Conservation (phyloP, 2,888 invertebrate species). For the Scaptomyza parva region DNA sequence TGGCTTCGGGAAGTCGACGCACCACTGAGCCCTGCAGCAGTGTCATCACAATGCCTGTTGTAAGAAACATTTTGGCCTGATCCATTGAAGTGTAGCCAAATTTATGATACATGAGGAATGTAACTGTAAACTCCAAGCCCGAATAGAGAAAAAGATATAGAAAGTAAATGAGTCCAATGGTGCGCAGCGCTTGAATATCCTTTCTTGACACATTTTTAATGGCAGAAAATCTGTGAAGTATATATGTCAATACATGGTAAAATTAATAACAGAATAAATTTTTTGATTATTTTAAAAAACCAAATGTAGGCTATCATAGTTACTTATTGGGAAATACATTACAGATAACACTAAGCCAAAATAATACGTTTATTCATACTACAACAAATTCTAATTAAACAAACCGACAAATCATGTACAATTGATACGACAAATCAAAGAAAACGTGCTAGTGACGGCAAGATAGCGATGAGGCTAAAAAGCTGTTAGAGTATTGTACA, state of each 20-base stretch:
- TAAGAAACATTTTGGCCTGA: slow-evolving; percentile 99
- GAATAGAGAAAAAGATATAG: slow-evolving; percentile 97
- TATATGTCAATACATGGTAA: too few species aligned
- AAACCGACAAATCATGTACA: slow-evolving; percentile 1
- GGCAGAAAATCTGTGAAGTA: slow-evolving; percentile 86
- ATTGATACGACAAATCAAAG: slow-evolving; percentile 55
- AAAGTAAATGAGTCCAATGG: slow-evolving; percentile 92
- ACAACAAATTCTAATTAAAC: slow-evolving; percentile 18
- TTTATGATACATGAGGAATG: slow-evolving; percentile 96
- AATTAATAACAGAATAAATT: too few species aligned
- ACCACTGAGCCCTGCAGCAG: slow-evolving; percentile 95
- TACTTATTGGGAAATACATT: neutral
- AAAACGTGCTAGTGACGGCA: slow-evolving; percentile 31
- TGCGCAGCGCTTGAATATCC: slow-evolving; percentile 88
- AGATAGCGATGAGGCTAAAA: slow-evolving; percentile 31
- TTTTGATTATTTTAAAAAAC: too few species aligned
- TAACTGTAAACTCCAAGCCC: slow-evolving; percentile 98
- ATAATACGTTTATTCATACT: neutral
- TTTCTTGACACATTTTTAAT: slow-evolving; percentile 88
- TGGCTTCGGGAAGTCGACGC: slow-evolving; percentile 90
- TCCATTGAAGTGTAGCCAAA: slow-evolving; percentile 97
- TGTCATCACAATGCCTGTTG: slow-evolving; percentile 96
- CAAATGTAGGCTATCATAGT: neutral
- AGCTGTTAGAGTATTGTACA: slow-evolving; percentile 11
- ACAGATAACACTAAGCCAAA: neutral